These are phyloP conservation scores for Thalassoma bifasciatum DNA, from an alignment of 2,113 vertebrate genomes.

Conservation along the genomic window DNA sequence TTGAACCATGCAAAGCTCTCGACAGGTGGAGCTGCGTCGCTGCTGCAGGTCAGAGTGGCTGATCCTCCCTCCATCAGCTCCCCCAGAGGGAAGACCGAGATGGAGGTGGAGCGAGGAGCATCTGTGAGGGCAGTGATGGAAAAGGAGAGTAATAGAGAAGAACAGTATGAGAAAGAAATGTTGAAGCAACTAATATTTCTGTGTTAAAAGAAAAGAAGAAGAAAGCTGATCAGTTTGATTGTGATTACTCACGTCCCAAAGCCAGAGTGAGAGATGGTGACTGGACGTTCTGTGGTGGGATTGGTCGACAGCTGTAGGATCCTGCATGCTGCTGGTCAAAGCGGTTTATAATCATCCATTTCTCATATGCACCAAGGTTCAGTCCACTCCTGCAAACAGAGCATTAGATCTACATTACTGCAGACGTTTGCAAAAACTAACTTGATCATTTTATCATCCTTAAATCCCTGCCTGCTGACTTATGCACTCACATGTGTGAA, in stretches of 20 bases:
- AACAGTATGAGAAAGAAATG: background rate
- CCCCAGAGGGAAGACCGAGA: slow-evolving; percentile 64
- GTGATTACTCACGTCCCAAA: slow-evolving; percentile 78
- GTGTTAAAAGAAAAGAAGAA: too few species aligned
- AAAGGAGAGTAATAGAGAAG: background rate
- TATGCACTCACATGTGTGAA: background rate
- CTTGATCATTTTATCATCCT: background rate
- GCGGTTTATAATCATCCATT: slow-evolving; percentile 77
- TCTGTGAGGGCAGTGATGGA: slow-evolving; percentile 57
- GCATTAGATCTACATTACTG: background rate
- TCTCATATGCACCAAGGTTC: slow-evolving; percentile 79
- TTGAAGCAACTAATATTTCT: background rate
- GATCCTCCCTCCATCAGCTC: slow-evolving; percentile 73
- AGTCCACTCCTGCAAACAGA: slow-evolving; percentile 70
- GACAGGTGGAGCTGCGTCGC: slow-evolving; percentile 80
- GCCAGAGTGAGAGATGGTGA: slow-evolving; percentile 72
- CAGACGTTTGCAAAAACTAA: background rate
- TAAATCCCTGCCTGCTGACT: background rate
- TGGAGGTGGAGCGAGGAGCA: slow-evolving; percentile 75
- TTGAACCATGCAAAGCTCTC: slow-evolving; percentile 85
- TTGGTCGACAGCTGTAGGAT: slow-evolving; percentile 79
- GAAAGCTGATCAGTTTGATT: too few species aligned
- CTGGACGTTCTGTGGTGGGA: slow-evolving; percentile 81
- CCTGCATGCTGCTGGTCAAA: slow-evolving; percentile 79
- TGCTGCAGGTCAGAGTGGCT: slow-evolving; percentile 80